Evolutionary conservation across 2,888 invertebrate genomes (phyloP), one percentile per base, ranked within the genome.

Genomic region (Tipula helvola): DNA sequence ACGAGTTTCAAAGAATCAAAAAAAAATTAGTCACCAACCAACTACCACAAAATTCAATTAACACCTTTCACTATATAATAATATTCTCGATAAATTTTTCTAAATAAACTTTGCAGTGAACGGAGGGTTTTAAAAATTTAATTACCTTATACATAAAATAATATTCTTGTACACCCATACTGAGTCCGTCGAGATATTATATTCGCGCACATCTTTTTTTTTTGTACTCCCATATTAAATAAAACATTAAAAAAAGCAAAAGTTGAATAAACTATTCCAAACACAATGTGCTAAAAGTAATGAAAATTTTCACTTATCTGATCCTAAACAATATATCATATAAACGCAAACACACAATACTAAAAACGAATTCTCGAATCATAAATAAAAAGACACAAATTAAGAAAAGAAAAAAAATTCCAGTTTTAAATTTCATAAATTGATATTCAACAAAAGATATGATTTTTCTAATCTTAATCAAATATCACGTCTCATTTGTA

Each of bases 331-430:
- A 71, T 71, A 71, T 71, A 71, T 71, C 71, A 71, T 71, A 28
- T 28, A 28, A 28, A 28, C 2, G n/a, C n/a, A n/a, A n/a, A 28
- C 28, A 71, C 71, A 71, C 71, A 71, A 71, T 71, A 28, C 71
- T 28, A 28, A 28, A 71, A 71, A 71, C 4, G 28, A 28, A 28
- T 28, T 28, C 28, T 71, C 71, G 71, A 71, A 71, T 71, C 71
- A 71, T 71, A 71, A 71, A 71, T 71, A 71, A 71, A 71, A 71
- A 71, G 71, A 71, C 71, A 71, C 71, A 71, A 71, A 71, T 71
- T 71, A 71, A 71, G 71, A 71, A 71, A 71, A 71, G 3, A 71
- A n/a, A 16, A 71, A 71, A 71, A 71, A 71, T 71, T 71, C 71
- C 71, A 71, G 71, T 71, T 71, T 71, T 71, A 71, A 28, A 10